Evolutionary conservation across 1,140 invertebrate species (phyloP).

Genomic region (Sipha flava): DNA sequence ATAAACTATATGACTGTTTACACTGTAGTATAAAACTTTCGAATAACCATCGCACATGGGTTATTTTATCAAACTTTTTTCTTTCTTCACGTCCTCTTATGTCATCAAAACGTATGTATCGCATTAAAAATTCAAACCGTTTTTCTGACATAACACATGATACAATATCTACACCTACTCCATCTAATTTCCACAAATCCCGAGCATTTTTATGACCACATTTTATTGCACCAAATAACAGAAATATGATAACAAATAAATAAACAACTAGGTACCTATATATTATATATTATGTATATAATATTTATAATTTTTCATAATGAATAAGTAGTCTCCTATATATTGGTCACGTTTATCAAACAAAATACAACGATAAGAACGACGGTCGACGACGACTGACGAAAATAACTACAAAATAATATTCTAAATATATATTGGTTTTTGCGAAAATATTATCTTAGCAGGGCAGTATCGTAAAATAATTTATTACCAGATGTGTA

Average conservation of each 20-base stretch:
- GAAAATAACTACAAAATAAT: not conserved
- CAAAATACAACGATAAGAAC: not conserved
- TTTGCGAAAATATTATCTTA: too few relatives aligned
- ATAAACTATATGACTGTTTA: too few relatives aligned
- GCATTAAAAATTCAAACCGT: constrained; percentile 2
- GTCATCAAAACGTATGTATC: not conserved
- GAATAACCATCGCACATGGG: not conserved
- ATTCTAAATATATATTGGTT: too few relatives aligned
- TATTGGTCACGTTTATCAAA: too few relatives aligned
- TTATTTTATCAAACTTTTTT: constrained; percentile 8
- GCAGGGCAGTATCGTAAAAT: too few relatives aligned
- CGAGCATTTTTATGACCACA: not conserved
- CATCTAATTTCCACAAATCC: constrained; percentile 4
- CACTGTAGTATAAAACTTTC: constrained; percentile 39
- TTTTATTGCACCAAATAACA: not conserved
- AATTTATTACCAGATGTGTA: not conserved
- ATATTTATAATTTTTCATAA: too few relatives aligned
- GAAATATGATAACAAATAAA: not conserved
- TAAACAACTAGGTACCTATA: too few relatives aligned
- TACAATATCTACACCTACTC: not conserved
- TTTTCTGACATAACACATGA: constrained; percentile 14
- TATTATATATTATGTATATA: not conserved
- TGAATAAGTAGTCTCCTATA: too few relatives aligned
- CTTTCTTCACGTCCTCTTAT: not conserved
- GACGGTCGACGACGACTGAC: not conserved